Base-by-base conservation (phyloP, 2,888 invertebrate genomes). In the Hyppa rectilinea region DNA sequence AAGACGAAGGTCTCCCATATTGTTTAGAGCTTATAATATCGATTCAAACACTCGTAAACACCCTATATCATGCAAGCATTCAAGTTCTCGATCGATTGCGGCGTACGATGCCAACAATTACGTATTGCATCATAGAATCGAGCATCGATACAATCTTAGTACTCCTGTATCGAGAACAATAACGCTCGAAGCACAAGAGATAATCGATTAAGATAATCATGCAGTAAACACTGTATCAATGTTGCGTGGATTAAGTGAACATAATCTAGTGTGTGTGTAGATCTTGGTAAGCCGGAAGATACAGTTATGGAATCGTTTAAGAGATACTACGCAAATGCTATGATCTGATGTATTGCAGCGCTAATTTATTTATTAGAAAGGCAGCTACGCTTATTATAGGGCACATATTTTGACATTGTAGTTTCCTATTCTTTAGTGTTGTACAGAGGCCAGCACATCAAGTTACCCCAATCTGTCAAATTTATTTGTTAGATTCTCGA, bases 171-270 rank as follows among this genome's bases (percentile, higher is more conserved):
- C 60, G 50, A 78, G 64, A 84, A 83, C 84, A 83, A 84, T 80
- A 72, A 73, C 61, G 83, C 80, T 68, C 55, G 40, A 34, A 78
- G 82, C 80, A 60, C 45, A 55, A 62, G 64, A 55, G 84, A 84
- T 83, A 75, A 82, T 84, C 80, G 82, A 82, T 83, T 84, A 63
- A 80, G 84, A 83, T 84, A 75, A 82, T 69, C 65, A 66, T 59
- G 79, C 72, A 58, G 82, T 83, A 78, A 78, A 78, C 84, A 72
- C 55, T 64, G 36, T 71, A 74, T 80, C 75, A 76, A 64, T 71
- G 73, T 62, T 80, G 62, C 65, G 70, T 69, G 77, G 77, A 78
- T 73, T 82, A 82, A 73, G 71, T 62, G 65, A 70, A 60, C 69
- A 65, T 71, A n/a, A 65, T 49, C 38, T 43, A 60, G 61, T n/a